Evolutionary conservation across 2,888 invertebrate species (phyloP).

Genomic region (Endomychus coccineus): DNA sequence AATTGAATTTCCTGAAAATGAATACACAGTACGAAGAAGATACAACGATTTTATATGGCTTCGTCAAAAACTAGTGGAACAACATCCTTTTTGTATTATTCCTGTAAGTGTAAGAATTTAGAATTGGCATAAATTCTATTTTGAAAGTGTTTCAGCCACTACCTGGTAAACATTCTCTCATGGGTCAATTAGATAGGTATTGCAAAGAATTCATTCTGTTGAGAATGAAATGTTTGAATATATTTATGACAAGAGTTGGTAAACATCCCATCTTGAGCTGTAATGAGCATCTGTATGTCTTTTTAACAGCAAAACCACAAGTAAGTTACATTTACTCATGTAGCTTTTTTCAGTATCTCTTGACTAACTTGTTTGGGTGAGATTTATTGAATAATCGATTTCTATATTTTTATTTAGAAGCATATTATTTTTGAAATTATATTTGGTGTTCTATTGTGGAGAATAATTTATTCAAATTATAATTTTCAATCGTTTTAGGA

Average conservation of each 20-base stretch:
- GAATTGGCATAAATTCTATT: constrained; percentile 18
- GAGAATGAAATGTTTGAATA: constrained; percentile 58
- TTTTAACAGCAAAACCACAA: constrained; percentile 57
- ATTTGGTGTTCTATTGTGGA: constrained; percentile 2
- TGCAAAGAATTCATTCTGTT: constrained; percentile 62
- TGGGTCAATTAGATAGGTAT: constrained; percentile 61
- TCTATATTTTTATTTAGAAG: constrained; percentile 9
- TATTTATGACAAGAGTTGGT: constrained; percentile 57
- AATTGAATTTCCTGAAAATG: constrained; percentile 55
- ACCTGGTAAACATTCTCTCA: constrained; percentile 61
- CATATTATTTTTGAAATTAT: constrained; percentile 1
- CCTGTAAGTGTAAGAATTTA: constrained; percentile 48
- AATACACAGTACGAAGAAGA: constrained; percentile 57
- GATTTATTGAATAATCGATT: too few species aligned
- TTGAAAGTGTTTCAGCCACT: constrained; percentile 50
- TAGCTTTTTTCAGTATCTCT: too few species aligned
- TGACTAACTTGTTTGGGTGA: too few species aligned
- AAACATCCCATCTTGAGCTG: constrained; percentile 63
- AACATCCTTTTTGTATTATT: constrained; percentile 59
- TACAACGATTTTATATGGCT: constrained; percentile 70
- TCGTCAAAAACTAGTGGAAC: constrained; percentile 54
- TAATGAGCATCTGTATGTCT: constrained; percentile 55
- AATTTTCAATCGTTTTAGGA: constrained; percentile 49
- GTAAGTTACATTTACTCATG: constrained; percentile 43
- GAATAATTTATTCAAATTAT: constrained; percentile 2